Conservation (phyloP, 2,113 vertebrate species). For the human region GRCh38 chr18:54188001-54188500, state of each 20-base stretch:
- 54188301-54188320: constrained; percentile 58
- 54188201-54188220: constrained; percentile 29
- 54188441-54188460: constrained; percentile 63
- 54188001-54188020: constrained; percentile 47
- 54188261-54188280: constrained; percentile 4
- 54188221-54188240: constrained; percentile 10
- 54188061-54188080: background rate
- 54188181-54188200: constrained; percentile 21
- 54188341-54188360: constrained; percentile 59
- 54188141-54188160: constrained; percentile 32
- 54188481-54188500: background rate
- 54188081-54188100: constrained; percentile 71
- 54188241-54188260: constrained; percentile 44
- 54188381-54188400: constrained; percentile 61
- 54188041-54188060: constrained; percentile 19
- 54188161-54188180: constrained; percentile 29
- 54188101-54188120: constrained; percentile 38
- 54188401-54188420: constrained; percentile 51
- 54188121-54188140: constrained; percentile 63
- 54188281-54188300: constrained; percentile 52
- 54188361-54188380: constrained; percentile 58
- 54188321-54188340: constrained; percentile 50
- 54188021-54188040: constrained; percentile 36
- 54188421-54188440: constrained; percentile 48
- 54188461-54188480: constrained; percentile 62